These are phyloP conservation scores for Muschampia plurimacula DNA, from an alignment of 2,888 invertebrate species.

Conservation along the genomic window DNA sequence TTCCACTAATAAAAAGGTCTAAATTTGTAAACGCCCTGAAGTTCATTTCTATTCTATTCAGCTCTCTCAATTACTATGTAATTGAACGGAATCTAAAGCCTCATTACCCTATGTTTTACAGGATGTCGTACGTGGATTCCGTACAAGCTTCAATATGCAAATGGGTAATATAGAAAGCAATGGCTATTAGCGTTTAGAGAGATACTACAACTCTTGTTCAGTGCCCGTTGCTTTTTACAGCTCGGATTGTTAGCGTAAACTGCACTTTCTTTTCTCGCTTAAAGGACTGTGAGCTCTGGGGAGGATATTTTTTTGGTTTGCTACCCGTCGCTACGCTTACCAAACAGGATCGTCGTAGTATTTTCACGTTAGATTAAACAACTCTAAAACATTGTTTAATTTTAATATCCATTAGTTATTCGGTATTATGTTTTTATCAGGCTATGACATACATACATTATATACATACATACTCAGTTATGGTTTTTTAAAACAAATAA, in stretches of 20 bases:
- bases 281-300: constrained; percentile 8
- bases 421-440: no score
- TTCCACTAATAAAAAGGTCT: neutral
- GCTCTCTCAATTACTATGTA: constrained; percentile 2
- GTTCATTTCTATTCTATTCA: neutral
- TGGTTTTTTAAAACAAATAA: no score
- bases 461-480: no score
- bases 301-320: constrained; percentile 5
- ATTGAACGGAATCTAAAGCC: constrained; percentile 40
- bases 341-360: no score
- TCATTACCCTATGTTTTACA: constrained; percentile 37
- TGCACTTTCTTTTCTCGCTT: constrained; percentile 46
- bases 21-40: neutral
- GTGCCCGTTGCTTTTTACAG: constrained; percentile 54
- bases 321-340: neutral
- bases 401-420: no score
- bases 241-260: constrained; percentile 49
- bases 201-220: constrained; percentile 48
- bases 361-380: no score
- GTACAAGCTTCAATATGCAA: constrained; percentile 45
- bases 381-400: no score
- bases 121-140: constrained; percentile 27
- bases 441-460: no score
- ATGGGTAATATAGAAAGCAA: constrained; percentile 35
- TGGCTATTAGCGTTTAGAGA: constrained; percentile 51